phyloP scores from a whole-genome alignment of 2,797 vertebrate genomes.

The Chrysocyon brachyurus region DNA sequence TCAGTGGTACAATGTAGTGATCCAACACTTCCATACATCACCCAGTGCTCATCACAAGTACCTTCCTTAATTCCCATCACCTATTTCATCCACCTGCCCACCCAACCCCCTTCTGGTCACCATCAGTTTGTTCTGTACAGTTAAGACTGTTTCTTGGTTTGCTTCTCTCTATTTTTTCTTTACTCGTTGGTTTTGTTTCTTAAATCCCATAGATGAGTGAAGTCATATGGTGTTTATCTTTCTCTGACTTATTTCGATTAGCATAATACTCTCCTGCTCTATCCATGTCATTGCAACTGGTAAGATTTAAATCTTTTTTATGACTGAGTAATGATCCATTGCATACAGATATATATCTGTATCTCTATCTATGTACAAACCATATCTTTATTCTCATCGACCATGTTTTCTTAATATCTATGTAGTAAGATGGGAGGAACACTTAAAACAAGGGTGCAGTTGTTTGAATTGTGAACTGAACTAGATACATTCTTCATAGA shows the following conservation, averaged over 20 bases:
- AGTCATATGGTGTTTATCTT: neutral
- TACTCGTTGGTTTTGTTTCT: neutral
- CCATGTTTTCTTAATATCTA: neutral
- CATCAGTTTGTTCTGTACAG: neutral
- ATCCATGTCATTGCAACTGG: neutral
- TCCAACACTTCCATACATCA: neutral
- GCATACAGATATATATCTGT: no score
- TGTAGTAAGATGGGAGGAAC: neutral
- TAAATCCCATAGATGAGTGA: neutral
- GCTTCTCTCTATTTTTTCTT: neutral
- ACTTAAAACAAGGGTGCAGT: neutral
- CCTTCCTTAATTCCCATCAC: neutral
- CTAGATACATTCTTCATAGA: neutral
- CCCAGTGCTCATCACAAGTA: neutral
- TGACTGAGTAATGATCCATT: neutral
- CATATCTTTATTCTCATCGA: neutral
- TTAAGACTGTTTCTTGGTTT: neutral
- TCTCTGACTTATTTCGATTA: neutral
- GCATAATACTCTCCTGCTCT: neutral
- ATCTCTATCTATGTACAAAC: no score
- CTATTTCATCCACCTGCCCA: neutral
- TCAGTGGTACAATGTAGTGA: neutral
- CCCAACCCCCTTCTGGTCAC: neutral
- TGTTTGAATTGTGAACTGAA: neutral
- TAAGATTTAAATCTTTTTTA: neutral